Evolutionary conservation across 2,888 invertebrate genomes (phyloP).

Genomic region (Corythucha ciliata): DNA sequence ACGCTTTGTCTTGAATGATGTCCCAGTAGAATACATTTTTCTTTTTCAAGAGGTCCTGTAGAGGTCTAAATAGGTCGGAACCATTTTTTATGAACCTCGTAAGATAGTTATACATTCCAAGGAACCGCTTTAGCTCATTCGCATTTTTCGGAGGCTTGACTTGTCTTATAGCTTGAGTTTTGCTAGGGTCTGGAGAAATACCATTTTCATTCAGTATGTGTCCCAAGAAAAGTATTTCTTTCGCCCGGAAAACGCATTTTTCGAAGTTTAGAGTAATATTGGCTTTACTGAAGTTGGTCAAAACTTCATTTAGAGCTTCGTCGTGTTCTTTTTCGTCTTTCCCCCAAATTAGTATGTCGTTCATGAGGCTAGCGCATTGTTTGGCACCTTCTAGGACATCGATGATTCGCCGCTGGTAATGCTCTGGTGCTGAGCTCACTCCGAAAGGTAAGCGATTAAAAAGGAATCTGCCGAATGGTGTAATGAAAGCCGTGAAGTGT

Average conservation of each 20-base stretch:
- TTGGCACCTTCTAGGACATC: too few relatives aligned
- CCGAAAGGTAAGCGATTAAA: background rate
- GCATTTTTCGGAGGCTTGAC: constrained; percentile 34
- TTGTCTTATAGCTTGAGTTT: too few relatives aligned
- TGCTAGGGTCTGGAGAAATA: too few relatives aligned
- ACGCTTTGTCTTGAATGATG: background rate
- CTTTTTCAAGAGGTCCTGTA: background rate
- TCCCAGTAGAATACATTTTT: constrained; percentile 4
- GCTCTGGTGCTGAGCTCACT: constrained; percentile 15
- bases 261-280: too few relatives aligned
- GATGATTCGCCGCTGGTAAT: constrained; percentile 11
- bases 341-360: constrained; percentile 23
- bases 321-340: constrained; percentile 22
- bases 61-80: background rate
- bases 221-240: too few relatives aligned
- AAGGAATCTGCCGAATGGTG: background rate
- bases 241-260: too few relatives aligned
- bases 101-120: constrained; percentile 25
- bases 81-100: constrained; percentile 24
- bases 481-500: background rate
- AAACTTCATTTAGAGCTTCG: constrained; percentile 1
- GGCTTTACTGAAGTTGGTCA: too few relatives aligned
- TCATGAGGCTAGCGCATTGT: constrained; percentile 15
- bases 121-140: constrained; percentile 29
- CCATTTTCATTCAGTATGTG: too few relatives aligned